Conservation (phyloP, 2,113 vertebrate species). For the Hippotragus niger region DNA sequence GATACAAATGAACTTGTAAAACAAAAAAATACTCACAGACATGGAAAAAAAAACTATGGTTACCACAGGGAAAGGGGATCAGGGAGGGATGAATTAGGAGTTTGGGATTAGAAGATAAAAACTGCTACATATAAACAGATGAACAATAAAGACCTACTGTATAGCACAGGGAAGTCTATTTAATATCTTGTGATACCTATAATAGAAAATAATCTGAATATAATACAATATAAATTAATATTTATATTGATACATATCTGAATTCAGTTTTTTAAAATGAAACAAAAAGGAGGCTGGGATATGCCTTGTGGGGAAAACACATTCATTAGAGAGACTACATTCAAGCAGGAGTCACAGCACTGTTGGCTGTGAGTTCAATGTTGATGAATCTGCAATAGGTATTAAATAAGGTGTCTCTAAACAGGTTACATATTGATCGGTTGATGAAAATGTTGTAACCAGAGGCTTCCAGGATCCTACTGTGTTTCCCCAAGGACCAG, state of each 20-base stretch:
- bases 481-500: background rate
- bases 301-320: background rate
- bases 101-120: background rate
- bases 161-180: background rate
- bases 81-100: background rate
- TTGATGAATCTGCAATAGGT: background rate
- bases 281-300: background rate
- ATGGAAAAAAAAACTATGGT: background rate
- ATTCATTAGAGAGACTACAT: background rate
- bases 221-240: background rate
- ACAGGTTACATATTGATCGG: background rate
- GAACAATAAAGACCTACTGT: background rate
- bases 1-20: background rate
- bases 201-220: background rate
- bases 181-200: background rate
- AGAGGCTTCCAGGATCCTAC: background rate
- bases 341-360: no score
- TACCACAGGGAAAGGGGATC: background rate
- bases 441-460: background rate
- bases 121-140: background rate
- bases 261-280: background rate
- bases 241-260: background rate
- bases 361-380: background rate
- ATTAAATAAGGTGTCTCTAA: background rate
- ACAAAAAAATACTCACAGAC: background rate